A percentile compares a stretch with the other conserved stretches of the same genome.
phyloP scores from a whole-genome alignment of 2,797 vertebrate genomes.

The Australoheros facetus region DNA sequence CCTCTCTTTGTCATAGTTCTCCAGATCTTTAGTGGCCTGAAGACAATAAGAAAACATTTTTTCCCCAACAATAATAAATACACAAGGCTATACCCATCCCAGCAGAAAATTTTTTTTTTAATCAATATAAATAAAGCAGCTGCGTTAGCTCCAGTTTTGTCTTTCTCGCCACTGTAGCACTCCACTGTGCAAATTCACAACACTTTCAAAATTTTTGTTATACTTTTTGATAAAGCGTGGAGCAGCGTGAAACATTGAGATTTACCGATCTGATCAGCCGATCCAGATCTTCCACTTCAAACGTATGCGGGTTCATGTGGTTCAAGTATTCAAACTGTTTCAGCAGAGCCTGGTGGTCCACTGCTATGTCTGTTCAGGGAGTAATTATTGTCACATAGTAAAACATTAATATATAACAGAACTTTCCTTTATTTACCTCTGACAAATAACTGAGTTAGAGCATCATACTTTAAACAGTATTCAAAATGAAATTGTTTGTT shows the following conservation, averaged over 20 bases:
- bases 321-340: constrained; percentile 98
- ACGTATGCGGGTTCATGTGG: constrained; percentile 95
- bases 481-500: neutral
- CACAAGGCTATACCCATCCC: neutral
- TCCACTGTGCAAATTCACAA: neutral
- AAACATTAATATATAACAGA: neutral
- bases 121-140: neutral
- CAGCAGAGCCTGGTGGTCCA: constrained; percentile 92
- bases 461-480: neutral
- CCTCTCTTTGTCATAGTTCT: constrained; percentile 93
- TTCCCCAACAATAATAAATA: neutral
- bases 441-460: neutral
- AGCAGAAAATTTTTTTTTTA: neutral
- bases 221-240: neutral
- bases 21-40: constrained; percentile 94
- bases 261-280: constrained; percentile 95
- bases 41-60: neutral
- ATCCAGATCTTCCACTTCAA: constrained; percentile 96
- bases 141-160: neutral
- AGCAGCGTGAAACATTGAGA: neutral
- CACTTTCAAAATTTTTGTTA: neutral
- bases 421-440: neutral
- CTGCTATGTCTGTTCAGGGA: constrained; percentile 82
- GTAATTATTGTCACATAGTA: neutral
- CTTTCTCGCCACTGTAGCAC: neutral